Conservation (phyloP, 2,888 invertebrate genomes). For the Chalcis sispes region DNA sequence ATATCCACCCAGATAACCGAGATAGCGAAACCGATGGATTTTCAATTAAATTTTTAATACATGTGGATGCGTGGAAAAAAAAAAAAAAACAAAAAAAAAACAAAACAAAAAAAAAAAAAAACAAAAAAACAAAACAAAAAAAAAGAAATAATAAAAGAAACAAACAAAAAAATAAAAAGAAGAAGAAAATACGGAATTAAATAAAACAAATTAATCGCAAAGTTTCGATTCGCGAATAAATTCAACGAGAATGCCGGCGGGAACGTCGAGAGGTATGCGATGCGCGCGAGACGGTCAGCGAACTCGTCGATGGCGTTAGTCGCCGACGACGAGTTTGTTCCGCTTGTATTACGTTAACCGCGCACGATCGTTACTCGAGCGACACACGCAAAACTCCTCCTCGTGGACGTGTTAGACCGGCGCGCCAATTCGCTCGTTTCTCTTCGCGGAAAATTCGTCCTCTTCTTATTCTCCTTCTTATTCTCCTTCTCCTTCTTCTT, state of each 20-base stretch:
- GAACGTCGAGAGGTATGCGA: conserved; percentile 38
- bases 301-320: conserved; percentile 53
- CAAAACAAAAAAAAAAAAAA: too few species aligned
- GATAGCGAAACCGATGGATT: too few species aligned
- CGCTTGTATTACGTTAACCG: conserved; percentile 43
- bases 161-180: neutral
- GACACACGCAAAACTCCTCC: neutral
- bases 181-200: neutral
- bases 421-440: too few species aligned
- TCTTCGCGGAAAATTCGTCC: conserved; percentile 31
- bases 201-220: neutral
- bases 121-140: neutral
- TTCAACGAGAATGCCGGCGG: too few species aligned
- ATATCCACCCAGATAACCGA: too few species aligned
- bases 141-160: neutral
- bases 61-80: too few species aligned
- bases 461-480: too few species aligned
- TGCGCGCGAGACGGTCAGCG: conserved; percentile 59
- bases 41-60: too few species aligned
- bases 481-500: too few species aligned
- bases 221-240: conserved; percentile 35
- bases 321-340: neutral
- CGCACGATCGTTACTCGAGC: conserved; percentile 33
- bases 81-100: too few species aligned
- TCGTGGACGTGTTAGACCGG: neutral